phyloP scores from a whole-genome alignment of 1,140 invertebrate genomes.

The Mamestra configurata region DNA sequence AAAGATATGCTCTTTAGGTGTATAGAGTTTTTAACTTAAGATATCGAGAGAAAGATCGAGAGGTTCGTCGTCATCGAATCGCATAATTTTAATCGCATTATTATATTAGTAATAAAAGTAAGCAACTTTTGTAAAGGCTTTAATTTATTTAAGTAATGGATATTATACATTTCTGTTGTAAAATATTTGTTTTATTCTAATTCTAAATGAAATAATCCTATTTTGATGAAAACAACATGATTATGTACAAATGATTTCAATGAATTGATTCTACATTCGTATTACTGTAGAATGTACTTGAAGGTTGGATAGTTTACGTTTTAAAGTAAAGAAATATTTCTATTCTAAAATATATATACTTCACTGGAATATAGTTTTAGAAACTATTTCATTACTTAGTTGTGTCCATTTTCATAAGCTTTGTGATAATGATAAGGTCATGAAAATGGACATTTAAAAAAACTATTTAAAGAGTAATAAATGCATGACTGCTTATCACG shows the following conservation, averaged over 20 bases:
- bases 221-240: background rate
- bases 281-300: background rate
- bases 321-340: constrained; percentile 7
- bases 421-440: constrained; percentile 35
- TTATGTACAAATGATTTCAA: background rate
- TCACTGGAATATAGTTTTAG: background rate
- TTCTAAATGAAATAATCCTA: background rate
- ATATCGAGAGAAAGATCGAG: background rate
- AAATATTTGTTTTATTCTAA: constrained; percentile 41
- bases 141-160: constrained; percentile 69
- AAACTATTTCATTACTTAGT: background rate
- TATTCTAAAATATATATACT: background rate
- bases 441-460: constrained; percentile 55
- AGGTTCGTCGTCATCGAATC: background rate
- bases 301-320: background rate
- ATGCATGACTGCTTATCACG: constrained; percentile 43
- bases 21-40: constrained; percentile 22
- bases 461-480: constrained; percentile 29
- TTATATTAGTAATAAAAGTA: constrained; percentile 34
- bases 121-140: constrained; percentile 62
- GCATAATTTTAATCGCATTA: constrained; percentile 43
- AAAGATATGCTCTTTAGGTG: constrained; percentile 19
- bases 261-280: background rate
- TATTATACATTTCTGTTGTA: constrained; percentile 49
- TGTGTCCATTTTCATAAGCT: constrained; percentile 60